phyloP scores from a whole-genome alignment of 2,113 vertebrate genomes.

The Mohoua ochrocephala region DNA sequence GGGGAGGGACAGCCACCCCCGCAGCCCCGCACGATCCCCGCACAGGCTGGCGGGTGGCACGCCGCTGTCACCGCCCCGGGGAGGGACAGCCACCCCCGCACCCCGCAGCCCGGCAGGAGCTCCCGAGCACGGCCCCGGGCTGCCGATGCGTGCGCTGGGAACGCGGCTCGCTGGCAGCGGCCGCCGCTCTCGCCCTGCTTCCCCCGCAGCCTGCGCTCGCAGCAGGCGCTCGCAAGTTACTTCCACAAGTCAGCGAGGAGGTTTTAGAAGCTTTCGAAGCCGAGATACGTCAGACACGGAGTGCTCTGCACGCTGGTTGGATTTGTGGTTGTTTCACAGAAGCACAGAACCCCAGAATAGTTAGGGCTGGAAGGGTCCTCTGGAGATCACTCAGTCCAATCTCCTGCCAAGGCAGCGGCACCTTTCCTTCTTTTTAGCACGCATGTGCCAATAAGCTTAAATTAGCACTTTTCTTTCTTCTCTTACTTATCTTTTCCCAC shows the following conservation, averaged over 20 bases:
- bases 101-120: not conserved
- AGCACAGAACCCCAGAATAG: not conserved
- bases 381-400: not conserved
- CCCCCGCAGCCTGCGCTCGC: not conserved
- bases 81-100: not conserved
- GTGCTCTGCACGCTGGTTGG: not conserved
- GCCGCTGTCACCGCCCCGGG: not conserved
- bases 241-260: too few species aligned
- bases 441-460: not conserved
- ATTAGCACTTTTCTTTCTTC: not conserved
- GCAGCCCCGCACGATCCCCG: not conserved
- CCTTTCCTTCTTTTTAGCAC: not conserved
- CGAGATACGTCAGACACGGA: not conserved
- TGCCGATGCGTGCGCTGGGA: not conserved
- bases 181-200: not conserved
- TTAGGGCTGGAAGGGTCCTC: not conserved
- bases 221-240: not conserved
- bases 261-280: accelerated
- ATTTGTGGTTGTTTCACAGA: not conserved
- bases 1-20: too few species aligned
- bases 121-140: not conserved
- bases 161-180: not conserved
- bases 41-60: accelerated
- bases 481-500: not conserved
- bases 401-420: not conserved